phyloP scores from a whole-genome alignment of 2,797 vertebrate genomes.

The Cetoscarus ocellatus region DNA sequence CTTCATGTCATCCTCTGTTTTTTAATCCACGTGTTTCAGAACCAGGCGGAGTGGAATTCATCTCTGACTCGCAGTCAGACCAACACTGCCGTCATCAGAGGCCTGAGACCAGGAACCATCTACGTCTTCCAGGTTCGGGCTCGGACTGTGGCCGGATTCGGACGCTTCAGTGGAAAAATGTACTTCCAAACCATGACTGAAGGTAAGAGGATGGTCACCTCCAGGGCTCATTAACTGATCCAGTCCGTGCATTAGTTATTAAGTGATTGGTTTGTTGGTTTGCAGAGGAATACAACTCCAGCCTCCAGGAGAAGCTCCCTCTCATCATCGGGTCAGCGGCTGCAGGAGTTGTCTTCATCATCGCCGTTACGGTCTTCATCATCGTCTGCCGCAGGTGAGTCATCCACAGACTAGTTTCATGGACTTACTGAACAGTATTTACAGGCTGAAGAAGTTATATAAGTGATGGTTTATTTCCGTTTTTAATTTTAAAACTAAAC shows the following conservation, averaged over 20 bases:
- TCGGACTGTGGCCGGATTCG: slow-evolving; percentile 95
- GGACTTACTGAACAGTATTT: neutral
- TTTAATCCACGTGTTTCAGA: slow-evolving; percentile 77
- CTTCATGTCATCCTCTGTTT: neutral
- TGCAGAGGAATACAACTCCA: slow-evolving; percentile 94
- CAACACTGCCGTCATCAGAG: slow-evolving; percentile 90
- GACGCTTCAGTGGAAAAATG: slow-evolving; percentile 97
- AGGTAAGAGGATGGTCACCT: slow-evolving; percentile 78
- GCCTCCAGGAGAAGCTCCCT: slow-evolving; percentile 94
- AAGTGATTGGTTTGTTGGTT: slow-evolving; percentile 3
- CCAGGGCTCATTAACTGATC: neutral
- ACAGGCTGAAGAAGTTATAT: too few relatives aligned
- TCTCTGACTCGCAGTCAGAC: slow-evolving; percentile 93
- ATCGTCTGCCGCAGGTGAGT: slow-evolving; percentile 93
- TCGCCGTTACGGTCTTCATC: slow-evolving; percentile 90
- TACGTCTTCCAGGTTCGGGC: slow-evolving; percentile 98
- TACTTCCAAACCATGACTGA: slow-evolving; percentile 99
- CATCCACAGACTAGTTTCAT: neutral
- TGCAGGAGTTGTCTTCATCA: slow-evolving; percentile 92
- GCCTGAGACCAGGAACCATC: slow-evolving; percentile 92
- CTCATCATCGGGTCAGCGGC: slow-evolving; percentile 95
- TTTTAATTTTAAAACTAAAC: too few relatives aligned
- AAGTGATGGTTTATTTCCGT: neutral
- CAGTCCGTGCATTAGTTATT: neutral
- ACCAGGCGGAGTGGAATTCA: slow-evolving; percentile 90